Conservation (phyloP, 2,888 invertebrate species). For the Bombylius major region DNA sequence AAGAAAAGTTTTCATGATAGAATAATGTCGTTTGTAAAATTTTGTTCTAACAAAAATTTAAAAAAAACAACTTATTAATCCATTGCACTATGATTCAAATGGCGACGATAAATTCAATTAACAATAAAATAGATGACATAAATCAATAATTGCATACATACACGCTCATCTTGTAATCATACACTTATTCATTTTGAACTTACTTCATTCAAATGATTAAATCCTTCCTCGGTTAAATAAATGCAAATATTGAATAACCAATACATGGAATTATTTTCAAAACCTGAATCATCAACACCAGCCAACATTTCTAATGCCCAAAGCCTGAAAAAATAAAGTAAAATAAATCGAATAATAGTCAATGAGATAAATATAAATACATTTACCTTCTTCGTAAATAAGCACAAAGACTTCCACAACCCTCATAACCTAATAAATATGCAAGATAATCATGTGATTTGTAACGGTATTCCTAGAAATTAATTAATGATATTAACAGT, state of each 20-base stretch:
- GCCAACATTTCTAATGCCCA: constrained; percentile 63
- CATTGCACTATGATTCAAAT: no score
- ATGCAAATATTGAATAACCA: constrained; percentile 61
- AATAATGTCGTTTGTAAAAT: no score
- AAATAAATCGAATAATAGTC: background rate
- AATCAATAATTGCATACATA: no score
- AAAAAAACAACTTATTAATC: no score
- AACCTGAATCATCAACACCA: constrained; percentile 61
- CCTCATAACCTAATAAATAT: constrained; percentile 75
- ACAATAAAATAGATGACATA: no score
- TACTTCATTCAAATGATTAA: constrained; percentile 52
- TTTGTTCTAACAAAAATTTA: no score
- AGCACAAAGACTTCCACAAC: constrained; percentile 68
- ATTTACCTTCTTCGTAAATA: constrained; percentile 58
- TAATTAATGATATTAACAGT: background rate
- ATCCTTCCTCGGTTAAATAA: constrained; percentile 64
- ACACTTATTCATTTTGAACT: constrained; percentile 4
- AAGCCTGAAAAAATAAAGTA: constrained; percentile 40
- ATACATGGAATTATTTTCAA: constrained; percentile 67
- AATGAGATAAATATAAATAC: background rate
- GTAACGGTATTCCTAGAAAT: constrained; percentile 25
- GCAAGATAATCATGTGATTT: constrained; percentile 55
- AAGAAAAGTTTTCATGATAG: background rate
- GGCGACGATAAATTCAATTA: no score
- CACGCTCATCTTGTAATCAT: background rate